Evolutionary conservation across 2,797 vertebrate genomes (phyloP).

Genomic region (Chelidonichthys spinosus): DNA sequence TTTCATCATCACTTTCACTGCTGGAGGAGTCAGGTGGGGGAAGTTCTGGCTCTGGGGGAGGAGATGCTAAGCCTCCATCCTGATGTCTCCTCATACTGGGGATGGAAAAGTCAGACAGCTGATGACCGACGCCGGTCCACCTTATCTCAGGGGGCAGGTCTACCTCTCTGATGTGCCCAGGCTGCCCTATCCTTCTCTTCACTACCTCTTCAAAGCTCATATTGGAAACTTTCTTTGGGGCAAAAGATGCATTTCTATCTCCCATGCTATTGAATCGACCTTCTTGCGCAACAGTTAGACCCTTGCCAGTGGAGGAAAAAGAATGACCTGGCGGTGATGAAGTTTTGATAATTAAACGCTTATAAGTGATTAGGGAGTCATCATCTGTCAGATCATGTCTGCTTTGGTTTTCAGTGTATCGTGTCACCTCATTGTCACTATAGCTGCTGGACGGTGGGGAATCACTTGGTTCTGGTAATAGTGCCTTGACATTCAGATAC

Average conservation of each 20-base stretch:
- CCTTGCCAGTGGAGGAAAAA: constrained; percentile 7
- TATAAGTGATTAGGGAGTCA: constrained; percentile 60
- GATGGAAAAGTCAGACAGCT: constrained; percentile 30
- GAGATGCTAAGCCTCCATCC: background rate
- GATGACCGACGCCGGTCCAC: constrained; percentile 50
- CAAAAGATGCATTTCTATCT: constrained; percentile 12
- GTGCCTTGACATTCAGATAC: constrained; percentile 53
- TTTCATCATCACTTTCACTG: constrained; percentile 24
- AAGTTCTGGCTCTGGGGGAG: constrained; percentile 14
- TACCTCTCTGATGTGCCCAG: constrained; percentile 10
- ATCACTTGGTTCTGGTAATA: constrained; percentile 33
- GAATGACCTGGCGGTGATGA: constrained; percentile 16
- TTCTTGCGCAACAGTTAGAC: constrained; percentile 9
- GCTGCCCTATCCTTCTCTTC: constrained; percentile 26
- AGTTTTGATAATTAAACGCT: constrained; percentile 64
- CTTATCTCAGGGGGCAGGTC: constrained; percentile 46
- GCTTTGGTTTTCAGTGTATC: constrained; percentile 19
- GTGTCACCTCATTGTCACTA: constrained; percentile 21
- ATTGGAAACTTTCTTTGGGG: constrained; percentile 12
- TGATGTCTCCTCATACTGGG: constrained; percentile 13
- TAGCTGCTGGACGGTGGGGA: constrained; percentile 52
- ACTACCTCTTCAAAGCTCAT: constrained; percentile 35
- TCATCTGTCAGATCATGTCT: constrained; percentile 36
- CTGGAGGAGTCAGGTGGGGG: constrained; percentile 11
- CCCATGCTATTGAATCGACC: background rate